Evolutionary conservation across 2,113 vertebrate species (phyloP), one percentile per base, ranked within the genome.

Genomic region (Sapajus apella): DNA sequence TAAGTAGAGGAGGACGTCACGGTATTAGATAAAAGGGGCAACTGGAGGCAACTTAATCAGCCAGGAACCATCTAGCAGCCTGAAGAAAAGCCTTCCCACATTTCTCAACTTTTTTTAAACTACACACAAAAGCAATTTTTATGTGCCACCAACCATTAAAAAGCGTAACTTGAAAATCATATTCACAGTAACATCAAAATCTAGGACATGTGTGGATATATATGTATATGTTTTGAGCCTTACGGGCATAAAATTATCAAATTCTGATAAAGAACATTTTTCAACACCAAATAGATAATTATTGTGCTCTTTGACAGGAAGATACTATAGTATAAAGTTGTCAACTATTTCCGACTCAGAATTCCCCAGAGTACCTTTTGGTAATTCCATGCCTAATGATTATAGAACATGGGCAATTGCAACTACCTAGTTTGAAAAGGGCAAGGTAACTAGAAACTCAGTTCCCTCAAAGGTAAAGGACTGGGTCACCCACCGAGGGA

Each of bases 131-230:
- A 73, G 58, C 30, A 37, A 56, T 73, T 77, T 72, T 58, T 66
- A 27, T 64, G 86, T 0, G 37, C 11, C 11, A 68, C 18, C 21
- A 79, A 61, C 11, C 18, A 43, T 66, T 79, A 84, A 70, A 84
- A 96, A 83, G 27, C 37, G 0, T 80, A 92, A 73, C 23, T 47
- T 64, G 37, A 73, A 84, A 95, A 85, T 27, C 8, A 55, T 87
- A 89, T 92, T 95, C 66, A 58, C 43, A 50, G 61, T 52, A 87
- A 80, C 43, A 79, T 45, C 45, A 81, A 87, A 83, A 88, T 84
- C 43, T 92, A 88, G 9, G 23, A 45, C 70, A 32, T 13, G 11
- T 70, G 18, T 47, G 35, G 27, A 43, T 50, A 79, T 37, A 32
- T 21, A 27, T 64, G 30, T 47, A 16, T 64, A 12, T 17, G 27